Base-by-base conservation (phyloP, 2,113 vertebrate genomes). In the Hystrix brachyura region DNA sequence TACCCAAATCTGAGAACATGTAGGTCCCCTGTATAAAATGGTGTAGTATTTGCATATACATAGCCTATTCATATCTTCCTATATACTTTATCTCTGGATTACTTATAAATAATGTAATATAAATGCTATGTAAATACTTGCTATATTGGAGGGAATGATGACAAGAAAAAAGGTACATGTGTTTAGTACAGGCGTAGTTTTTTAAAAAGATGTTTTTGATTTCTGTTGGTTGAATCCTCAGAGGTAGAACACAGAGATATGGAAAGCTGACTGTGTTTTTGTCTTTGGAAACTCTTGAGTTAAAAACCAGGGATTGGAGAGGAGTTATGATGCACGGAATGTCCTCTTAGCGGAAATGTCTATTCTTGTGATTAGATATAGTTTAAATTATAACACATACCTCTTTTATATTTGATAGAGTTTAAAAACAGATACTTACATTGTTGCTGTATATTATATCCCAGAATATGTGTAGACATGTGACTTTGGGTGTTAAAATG, bases 271-370 rank as follows among this genome's bases (percentile, higher is more conserved):
- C 11, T 76, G 6, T 81, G 18, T 94, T 87, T 84, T 87, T 27
- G 57, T 88, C 15, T 85, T 92, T 87, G 51, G 76, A 89, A 64
- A 86, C 51, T 87, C 32, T 60, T 92, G 78, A 80, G 7, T 72
- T 82, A 53, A 82, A 86, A 86, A 59, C 65, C 32, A 87, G 57
- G n/a, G 11, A 12, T 46, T 92, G 25, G 29, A 34, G 14, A 92
- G 34, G 9, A 59, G 5, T 14, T 78, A 2, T 65, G 86, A 90
- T 57, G 32, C 3, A 43, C 32, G 38, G 43, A 78, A 23, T 57
- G 29, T 88, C 32, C 72, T 6, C 60, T 62, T 21, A 94, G 46
- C 71, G 55, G 48, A 78, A 38, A 55, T 78, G 11, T 15, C 53
- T 91, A 5, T 81, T 80, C n/a, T 55, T 90, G 7, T 90, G 57